These are phyloP conservation scores for Idris sp. DNA, from an alignment of 1,140 invertebrate species.

Conservation along the genomic window DNA sequence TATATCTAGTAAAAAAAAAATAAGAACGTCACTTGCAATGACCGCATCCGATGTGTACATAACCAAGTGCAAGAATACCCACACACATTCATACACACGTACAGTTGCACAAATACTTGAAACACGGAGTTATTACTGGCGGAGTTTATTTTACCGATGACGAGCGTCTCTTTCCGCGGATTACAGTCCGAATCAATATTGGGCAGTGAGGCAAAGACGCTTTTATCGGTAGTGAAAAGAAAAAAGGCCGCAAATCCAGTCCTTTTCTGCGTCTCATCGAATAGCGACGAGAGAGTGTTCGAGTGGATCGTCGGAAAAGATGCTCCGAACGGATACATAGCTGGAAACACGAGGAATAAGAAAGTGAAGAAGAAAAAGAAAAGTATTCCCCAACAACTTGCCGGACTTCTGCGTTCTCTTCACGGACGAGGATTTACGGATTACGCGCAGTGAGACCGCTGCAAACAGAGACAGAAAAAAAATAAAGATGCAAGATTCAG, in stretches of 20 bases:
- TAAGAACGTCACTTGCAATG: slow-evolving; percentile 18
- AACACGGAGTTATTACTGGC: slow-evolving; percentile 57
- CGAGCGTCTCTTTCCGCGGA: slow-evolving; percentile 72
- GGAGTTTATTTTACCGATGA: slow-evolving; percentile 63
- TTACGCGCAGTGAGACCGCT: slow-evolving; percentile 62
- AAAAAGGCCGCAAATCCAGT: slow-evolving; percentile 25
- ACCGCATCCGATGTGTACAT: slow-evolving; percentile 33
- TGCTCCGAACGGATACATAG: slow-evolving; percentile 47
- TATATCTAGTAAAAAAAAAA: slow-evolving; percentile 16
- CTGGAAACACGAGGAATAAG: slow-evolving; percentile 50
- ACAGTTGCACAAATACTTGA: slow-evolving; percentile 24
- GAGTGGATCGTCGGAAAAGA: slow-evolving; percentile 61
- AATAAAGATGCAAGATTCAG: no score
- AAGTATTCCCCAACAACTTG: slow-evolving; percentile 65
- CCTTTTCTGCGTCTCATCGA: slow-evolving; percentile 45
- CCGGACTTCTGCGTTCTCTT: slow-evolving; percentile 64
- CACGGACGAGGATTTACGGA: slow-evolving; percentile 67
- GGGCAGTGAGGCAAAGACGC: slow-evolving; percentile 75
- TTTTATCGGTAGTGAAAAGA: slow-evolving; percentile 73
- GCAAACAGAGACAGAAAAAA: no score
- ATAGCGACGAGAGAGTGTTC: no score
- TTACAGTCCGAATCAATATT: slow-evolving; percentile 79
- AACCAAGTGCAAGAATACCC: slow-evolving; percentile 10
- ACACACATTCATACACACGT: not conserved
- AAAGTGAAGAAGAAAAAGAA: slow-evolving; percentile 37